phyloP scores from a whole-genome alignment of 2,113 vertebrate species.

The Zonotrichia leucophrys region DNA sequence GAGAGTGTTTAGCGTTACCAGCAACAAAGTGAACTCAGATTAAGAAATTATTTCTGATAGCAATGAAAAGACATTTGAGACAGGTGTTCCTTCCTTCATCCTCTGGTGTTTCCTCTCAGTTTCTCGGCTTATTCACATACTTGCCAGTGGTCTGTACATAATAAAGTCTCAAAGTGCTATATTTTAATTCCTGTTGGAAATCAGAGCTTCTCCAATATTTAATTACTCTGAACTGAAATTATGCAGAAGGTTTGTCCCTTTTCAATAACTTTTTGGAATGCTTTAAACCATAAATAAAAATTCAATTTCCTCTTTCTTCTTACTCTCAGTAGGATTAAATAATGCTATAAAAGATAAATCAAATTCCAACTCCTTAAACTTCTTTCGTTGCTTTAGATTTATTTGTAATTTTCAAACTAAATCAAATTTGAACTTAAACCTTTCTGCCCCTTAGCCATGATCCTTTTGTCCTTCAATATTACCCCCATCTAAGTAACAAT shows the following conservation, averaged over 20 bases:
- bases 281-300: slow-evolving; percentile 39
- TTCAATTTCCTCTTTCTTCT: slow-evolving; percentile 24
- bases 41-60: not conserved
- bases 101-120: not conserved
- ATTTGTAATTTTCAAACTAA: slow-evolving; percentile 5
- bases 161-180: not conserved
- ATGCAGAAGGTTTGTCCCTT: not conserved
- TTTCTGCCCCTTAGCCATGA: not conserved
- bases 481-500: not conserved
- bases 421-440: not conserved
- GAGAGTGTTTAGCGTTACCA: not conserved
- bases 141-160: not conserved
- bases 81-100: not conserved
- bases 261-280: not conserved
- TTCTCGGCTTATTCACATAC: not conserved
- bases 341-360: slow-evolving; percentile 20
- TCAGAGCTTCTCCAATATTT: not conserved
- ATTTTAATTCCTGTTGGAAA: not conserved
- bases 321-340: slow-evolving; percentile 1
- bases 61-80: not conserved
- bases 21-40: not conserved
- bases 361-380: not conserved
- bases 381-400: slow-evolving; percentile 16
- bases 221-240: slow-evolving; percentile 16
- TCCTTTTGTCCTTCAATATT: not conserved